Conservation (phyloP, 1,140 invertebrate genomes). For the Arctopsyche grandis region DNA sequence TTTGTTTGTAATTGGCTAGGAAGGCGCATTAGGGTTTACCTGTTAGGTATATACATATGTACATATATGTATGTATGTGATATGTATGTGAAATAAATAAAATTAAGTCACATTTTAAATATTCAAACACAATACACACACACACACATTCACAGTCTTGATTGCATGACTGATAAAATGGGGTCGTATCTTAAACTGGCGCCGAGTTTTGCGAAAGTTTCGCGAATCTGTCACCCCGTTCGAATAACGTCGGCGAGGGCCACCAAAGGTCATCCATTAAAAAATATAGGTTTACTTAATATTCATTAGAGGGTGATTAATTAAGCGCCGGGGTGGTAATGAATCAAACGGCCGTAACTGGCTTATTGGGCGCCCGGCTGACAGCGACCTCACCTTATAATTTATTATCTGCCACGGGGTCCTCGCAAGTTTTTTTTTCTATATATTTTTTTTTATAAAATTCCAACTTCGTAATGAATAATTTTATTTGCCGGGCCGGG, state of each 20-base stretch:
- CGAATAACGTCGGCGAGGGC: not conserved
- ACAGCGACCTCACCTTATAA: conserved; percentile 44
- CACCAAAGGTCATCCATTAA: conserved; percentile 17
- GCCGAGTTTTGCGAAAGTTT: not conserved
- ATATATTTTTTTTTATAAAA: conserved; percentile 37
- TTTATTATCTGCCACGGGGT: conserved; percentile 40
- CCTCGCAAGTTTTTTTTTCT: conserved; percentile 38
- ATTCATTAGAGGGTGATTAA: conserved; percentile 46
- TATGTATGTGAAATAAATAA: too few species aligned
- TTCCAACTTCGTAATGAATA: conserved; percentile 42
- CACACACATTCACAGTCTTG: too few species aligned
- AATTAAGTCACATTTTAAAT: too few species aligned
- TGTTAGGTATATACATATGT: too few species aligned
- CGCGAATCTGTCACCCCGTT: not conserved
- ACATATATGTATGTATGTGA: too few species aligned
- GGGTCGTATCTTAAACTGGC: too few species aligned
- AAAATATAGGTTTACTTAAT: conserved; percentile 45
- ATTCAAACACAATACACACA: too few species aligned
- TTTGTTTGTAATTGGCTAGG: too few species aligned
- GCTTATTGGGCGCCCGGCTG: conserved; percentile 37
- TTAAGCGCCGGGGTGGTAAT: conserved; percentile 36
- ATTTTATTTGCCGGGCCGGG: conserved; percentile 26
- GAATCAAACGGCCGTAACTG: conserved; percentile 40
- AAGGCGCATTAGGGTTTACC: too few species aligned
- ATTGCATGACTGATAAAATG: too few species aligned